Conservation (phyloP, 2,113 vertebrate species). For the Microcebus murinus region DNA sequence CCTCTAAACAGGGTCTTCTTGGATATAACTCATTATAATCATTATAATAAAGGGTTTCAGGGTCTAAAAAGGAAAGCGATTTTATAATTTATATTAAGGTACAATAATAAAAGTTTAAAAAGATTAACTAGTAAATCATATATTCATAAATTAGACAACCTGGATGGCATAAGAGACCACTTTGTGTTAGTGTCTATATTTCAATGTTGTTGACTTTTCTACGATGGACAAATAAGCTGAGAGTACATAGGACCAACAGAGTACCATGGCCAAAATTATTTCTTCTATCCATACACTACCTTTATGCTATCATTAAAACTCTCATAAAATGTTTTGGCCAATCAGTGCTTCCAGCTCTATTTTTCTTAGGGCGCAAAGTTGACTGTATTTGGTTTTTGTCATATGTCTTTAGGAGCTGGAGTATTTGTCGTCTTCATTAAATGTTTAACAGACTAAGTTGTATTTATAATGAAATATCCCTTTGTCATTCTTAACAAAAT, state of each 20-base stretch:
- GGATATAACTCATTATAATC: not conserved
- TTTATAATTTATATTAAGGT: constrained; percentile 7
- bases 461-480: not conserved
- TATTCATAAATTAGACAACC: not conserved
- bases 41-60: not conserved
- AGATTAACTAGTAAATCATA: not conserved
- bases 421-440: not conserved
- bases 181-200: not conserved
- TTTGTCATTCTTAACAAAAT: constrained; percentile 25
- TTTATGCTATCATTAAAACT: not conserved
- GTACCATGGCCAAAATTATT: not conserved
- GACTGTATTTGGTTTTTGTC: not conserved
- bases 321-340: not conserved
- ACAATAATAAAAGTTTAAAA: not conserved
- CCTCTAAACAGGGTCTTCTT: not conserved
- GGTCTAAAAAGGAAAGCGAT: not conserved
- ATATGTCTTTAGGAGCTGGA: not conserved
- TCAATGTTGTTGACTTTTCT: not conserved
- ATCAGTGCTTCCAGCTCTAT: not conserved
- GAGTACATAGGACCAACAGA: not conserved
- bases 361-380: not conserved
- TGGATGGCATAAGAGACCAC: not conserved
- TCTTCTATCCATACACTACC: not conserved
- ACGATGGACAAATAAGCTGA: not conserved
- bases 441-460: not conserved